Conservation (phyloP, 2,797 vertebrate genomes). For the Pangasius djambal region DNA sequence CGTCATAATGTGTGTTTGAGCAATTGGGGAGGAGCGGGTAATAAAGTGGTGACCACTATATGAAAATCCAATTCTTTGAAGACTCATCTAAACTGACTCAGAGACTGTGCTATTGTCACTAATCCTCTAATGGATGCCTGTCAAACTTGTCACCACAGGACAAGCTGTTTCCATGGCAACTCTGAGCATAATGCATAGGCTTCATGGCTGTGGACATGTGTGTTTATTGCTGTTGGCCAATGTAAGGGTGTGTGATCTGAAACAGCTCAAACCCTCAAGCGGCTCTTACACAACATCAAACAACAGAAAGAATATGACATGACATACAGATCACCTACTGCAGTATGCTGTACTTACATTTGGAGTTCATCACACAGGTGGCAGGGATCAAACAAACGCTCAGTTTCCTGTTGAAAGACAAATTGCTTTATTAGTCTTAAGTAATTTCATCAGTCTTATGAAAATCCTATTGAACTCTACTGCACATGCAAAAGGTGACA, state of each 20-base stretch:
- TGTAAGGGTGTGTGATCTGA: slow-evolving; percentile 16
- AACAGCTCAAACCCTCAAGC: neutral
- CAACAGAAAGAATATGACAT: neutral
- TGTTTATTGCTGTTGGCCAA: slow-evolving; percentile 16
- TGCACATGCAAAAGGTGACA: neutral
- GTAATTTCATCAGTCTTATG: neutral
- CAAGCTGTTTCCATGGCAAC: slow-evolving; percentile 38
- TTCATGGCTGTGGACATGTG: slow-evolving; percentile 5
- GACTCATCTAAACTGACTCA: neutral
- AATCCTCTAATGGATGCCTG: slow-evolving; percentile 41
- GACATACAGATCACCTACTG: slow-evolving; percentile 7
- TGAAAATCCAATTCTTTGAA: neutral
- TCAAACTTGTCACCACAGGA: slow-evolving; percentile 42
- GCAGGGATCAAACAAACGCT: slow-evolving; percentile 17
- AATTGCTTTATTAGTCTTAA: slow-evolving; percentile 29
- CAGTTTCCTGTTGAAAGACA: slow-evolving; percentile 50
- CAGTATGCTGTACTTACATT: slow-evolving; percentile 49
- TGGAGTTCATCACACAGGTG: slow-evolving; percentile 49
- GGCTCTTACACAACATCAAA: neutral
- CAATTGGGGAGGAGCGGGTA: too few relatives aligned
- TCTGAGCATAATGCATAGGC: slow-evolving; percentile 19
- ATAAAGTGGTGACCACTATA: neutral
- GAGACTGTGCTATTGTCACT: slow-evolving; percentile 33
- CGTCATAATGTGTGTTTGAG: neutral
- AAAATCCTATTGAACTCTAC: neutral